These are phyloP conservation scores for Eupsittula cactorum DNA, from an alignment of 2,113 vertebrate genomes.

Conservation along the genomic window DNA sequence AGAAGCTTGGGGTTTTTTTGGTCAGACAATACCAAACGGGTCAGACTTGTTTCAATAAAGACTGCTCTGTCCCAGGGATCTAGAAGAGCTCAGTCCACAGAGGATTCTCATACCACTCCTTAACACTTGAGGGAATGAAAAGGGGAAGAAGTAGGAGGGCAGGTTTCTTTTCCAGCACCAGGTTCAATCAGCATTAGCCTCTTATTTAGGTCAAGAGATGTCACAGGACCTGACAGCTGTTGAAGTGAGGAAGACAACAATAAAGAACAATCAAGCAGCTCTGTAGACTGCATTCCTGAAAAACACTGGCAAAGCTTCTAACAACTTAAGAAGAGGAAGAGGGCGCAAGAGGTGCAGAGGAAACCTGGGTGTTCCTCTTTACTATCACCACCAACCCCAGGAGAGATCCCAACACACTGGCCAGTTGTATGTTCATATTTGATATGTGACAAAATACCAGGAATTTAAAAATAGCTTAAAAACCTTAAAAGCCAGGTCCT, in stretches of 20 bases:
- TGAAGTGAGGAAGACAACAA: slow-evolving; percentile 39
- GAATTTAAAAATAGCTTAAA: slow-evolving; percentile 56
- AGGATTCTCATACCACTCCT: not conserved
- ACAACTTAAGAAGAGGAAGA: not conserved
- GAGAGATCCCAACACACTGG: slow-evolving; percentile 20
- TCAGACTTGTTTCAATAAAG: slow-evolving; percentile 22
- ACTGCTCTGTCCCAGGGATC: not conserved
- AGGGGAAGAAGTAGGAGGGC: not conserved
- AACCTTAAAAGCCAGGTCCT: slow-evolving; percentile 9
- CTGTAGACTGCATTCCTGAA: not conserved
- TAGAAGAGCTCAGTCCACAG: not conserved
- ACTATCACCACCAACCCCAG: not conserved
- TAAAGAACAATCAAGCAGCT: slow-evolving; percentile 14
- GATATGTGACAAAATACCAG: not conserved
- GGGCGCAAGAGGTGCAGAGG: not conserved
- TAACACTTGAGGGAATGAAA: not conserved
- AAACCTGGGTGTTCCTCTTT: not conserved
- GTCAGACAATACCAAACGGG: slow-evolving; percentile 8
- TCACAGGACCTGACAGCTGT: slow-evolving; percentile 56
- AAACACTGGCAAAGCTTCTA: not conserved
- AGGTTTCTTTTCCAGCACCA: slow-evolving; percentile 64
- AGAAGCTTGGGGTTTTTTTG: not conserved
- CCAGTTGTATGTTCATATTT: not conserved
- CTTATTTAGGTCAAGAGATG: slow-evolving; percentile 32
- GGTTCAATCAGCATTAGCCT: slow-evolving; percentile 8